Percentiles rank a stretch among this genome's conserved stretches.
These are phyloP conservation scores for Temnothorax unifasciatus DNA, from an alignment of 2,888 invertebrate species.

Conservation along the genomic window DNA sequence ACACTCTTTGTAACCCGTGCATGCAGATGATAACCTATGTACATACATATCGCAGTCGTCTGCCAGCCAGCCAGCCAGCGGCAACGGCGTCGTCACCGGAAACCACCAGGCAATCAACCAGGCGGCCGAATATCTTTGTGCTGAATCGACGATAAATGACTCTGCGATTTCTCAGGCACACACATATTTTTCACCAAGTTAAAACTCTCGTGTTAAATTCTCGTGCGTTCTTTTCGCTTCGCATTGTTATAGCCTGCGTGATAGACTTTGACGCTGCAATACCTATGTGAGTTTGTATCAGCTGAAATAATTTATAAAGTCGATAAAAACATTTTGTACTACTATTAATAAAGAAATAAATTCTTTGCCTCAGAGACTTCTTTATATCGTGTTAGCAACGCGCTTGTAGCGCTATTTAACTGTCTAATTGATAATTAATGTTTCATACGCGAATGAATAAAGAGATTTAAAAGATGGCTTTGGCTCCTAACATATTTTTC, in stretches of 20 bases:
- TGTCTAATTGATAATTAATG: background rate
- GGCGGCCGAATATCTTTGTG: conserved; percentile 38
- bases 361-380: background rate
- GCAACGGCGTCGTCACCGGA: conserved; percentile 48
- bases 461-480: background rate
- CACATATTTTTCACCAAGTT: background rate
- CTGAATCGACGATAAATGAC: conserved; percentile 23
- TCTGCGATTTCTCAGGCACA: background rate
- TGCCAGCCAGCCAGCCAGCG: conserved; percentile 32
- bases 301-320: background rate
- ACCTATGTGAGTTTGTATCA: background rate
- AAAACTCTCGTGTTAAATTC: conserved; percentile 7
- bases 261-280: background rate
- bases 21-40: conserved; percentile 61
- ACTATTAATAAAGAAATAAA: background rate
- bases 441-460: background rate
- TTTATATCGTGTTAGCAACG: background rate
- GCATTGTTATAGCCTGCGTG: background rate
- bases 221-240: background rate
- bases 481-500: background rate
- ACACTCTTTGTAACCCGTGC: conserved; percentile 57
- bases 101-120: conserved; percentile 27
- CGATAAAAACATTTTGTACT: background rate
- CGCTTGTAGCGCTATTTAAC: background rate
- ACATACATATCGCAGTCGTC: conserved; percentile 53